Evolutionary conservation across 2,888 invertebrate species (phyloP), one percentile per base, ranked within the genome.

Genomic region (Lithophane ornitopus): DNA sequence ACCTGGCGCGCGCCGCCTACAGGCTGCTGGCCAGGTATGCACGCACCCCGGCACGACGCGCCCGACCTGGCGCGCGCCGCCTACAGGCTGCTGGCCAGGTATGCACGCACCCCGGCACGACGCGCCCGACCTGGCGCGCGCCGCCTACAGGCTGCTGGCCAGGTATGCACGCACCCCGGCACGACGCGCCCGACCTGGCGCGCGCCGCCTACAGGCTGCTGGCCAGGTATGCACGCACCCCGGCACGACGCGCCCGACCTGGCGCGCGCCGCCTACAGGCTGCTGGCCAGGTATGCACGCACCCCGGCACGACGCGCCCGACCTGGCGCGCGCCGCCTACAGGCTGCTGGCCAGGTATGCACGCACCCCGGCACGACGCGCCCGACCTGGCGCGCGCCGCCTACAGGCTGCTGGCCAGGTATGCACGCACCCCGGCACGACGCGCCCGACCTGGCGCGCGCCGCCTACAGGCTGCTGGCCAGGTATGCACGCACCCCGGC

Each of bases 301-400:
- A 59, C 3, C 56, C 46, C 34, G 3, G n/a, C n/a, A n/a, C 46
- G 66, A 66, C 46, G 26, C 84, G 70, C 87, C 88, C 44, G 89
- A 85, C 78, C 85, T 59, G 41, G 49, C 74, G 46, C 71, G 63
- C 85, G 65, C 65, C 65, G 65, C 65, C 44, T 56, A 70, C 46
- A 39, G 46, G n/a, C 62, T 63, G 58, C 68, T 69, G 19, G 68
- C 68, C 68, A 70, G 71, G 68, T 67, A n/a, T 12, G 28, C 26
- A 4, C 26, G 19, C 22, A 34, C 61, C 22, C 66, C n/a, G n/a
- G n/a, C n/a, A n/a, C 62, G 78, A 74, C 89, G 90, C 92, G 86
- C 94, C 95, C 68, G 94, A 93, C 86, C 92, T 95, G 12, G 92
- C 93, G 76, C 93, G 95, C 84, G 95, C 96, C 78, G 93, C 95